Percentiles rank a stretch among this genome's conserved stretches.
phyloP scores from a whole-genome alignment of 2,113 vertebrate species.

The Synchiropus splendidus region DNA sequence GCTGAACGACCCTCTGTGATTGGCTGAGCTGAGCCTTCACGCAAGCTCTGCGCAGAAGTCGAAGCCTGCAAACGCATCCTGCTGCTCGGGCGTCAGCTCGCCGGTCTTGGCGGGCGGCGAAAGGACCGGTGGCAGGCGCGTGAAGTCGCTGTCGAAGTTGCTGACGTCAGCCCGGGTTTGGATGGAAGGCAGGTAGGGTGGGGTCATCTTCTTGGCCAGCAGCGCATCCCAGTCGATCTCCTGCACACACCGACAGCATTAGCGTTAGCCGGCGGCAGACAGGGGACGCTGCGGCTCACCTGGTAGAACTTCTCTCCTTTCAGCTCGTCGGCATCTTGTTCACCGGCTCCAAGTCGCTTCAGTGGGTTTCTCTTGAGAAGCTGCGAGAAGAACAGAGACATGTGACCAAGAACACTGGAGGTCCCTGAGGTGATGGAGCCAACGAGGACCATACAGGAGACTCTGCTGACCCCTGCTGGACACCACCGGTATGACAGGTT shows the following conservation, averaged over 20 bases:
- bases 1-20: too few species aligned
- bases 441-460: too few species aligned
- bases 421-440: too few species aligned
- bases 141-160: slow-evolving; percentile 89
- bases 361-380: slow-evolving; percentile 85
- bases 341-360: slow-evolving; percentile 79
- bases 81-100: slow-evolving; percentile 66
- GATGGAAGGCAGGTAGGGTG: slow-evolving; percentile 77
- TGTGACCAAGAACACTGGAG: too few species aligned
- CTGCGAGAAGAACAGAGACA: slow-evolving; percentile 43
- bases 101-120: slow-evolving; percentile 68
- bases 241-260: slow-evolving; percentile 41
- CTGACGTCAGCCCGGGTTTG: slow-evolving; percentile 70
- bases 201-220: slow-evolving; percentile 67
- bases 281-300: slow-evolving; percentile 56
- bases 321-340: slow-evolving; percentile 82
- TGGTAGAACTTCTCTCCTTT: slow-evolving; percentile 85
- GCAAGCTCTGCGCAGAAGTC: slow-evolving; percentile 73
- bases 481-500: too few species aligned
- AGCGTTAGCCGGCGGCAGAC: too few species aligned
- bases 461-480: too few species aligned
- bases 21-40: too few species aligned
- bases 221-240: slow-evolving; percentile 80
- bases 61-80: slow-evolving; percentile 79
- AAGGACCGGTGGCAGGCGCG: slow-evolving; percentile 72